phyloP scores from a whole-genome alignment of 1,140 invertebrate genomes.

The Drosophila nannoptera region DNA sequence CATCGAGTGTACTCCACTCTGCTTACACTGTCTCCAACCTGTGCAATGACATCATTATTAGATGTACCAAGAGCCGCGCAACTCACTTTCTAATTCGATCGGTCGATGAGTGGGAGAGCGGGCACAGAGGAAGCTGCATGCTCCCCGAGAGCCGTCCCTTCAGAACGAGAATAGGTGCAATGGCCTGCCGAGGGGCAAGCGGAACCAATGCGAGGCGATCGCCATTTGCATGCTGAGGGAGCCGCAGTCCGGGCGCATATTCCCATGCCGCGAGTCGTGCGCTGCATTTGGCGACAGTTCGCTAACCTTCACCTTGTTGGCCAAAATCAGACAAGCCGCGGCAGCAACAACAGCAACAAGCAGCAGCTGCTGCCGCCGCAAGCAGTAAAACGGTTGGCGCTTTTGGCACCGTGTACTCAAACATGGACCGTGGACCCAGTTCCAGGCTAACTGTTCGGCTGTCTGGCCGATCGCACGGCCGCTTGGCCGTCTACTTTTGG shows the following conservation, averaged over 20 bases:
- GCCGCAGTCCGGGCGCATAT: conserved; percentile 5
- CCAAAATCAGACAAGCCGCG: conserved; percentile 42
- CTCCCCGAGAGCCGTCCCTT: too few relatives aligned
- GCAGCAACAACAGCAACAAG: background rate
- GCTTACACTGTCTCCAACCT: conserved; percentile 47
- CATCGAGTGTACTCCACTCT: conserved; percentile 49
- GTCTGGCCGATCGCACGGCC: background rate
- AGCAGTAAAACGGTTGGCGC: conserved; percentile 32
- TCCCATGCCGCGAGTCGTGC: conserved; percentile 10
- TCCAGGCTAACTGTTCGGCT: conserved; percentile 24
- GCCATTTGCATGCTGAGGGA: conserved; percentile 37
- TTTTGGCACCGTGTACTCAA: conserved; percentile 22
- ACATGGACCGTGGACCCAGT: conserved; percentile 58
- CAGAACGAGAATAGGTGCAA: too few relatives aligned
- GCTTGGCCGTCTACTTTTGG: conserved; percentile 28
- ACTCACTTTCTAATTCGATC: conserved; percentile 2
- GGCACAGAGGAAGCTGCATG: too few relatives aligned
- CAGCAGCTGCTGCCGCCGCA: conserved; percentile 1
- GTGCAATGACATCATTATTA: conserved; percentile 50
- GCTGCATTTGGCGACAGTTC: conserved; percentile 42
- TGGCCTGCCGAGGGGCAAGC: conserved; percentile 14
- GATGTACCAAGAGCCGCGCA: conserved; percentile 1
- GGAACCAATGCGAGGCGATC: conserved; percentile 22
- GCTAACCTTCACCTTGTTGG: conserved; percentile 70
- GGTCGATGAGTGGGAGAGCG: background rate